A percentile compares a stretch with the other conserved stretches of the same genome.
phyloP scores from a whole-genome alignment of 1,140 invertebrate genomes.

The Penaeus vannamei region DNA sequence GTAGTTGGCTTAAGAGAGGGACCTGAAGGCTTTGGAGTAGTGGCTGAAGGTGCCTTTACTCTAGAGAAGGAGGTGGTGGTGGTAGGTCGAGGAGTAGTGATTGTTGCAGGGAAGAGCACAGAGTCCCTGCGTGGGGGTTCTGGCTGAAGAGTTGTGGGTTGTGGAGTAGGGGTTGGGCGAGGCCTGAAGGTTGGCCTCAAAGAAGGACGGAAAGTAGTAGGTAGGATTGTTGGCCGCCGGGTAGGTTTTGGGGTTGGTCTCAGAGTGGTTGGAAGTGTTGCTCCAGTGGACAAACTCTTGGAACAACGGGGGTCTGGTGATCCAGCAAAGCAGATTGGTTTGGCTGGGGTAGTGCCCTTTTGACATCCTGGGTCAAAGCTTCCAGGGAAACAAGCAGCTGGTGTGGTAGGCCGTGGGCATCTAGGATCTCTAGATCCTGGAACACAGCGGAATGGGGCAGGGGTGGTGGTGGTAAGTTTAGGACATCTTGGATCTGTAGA shows the following conservation, averaged over 20 bases:
- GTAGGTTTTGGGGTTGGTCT: slow-evolving; percentile 16
- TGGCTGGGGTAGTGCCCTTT: neutral
- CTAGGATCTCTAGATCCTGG: slow-evolving; percentile 36
- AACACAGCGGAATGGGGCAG: neutral
- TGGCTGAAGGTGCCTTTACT: neutral
- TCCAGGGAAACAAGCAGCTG: slow-evolving; percentile 32
- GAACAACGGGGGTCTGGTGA: slow-evolving; percentile 49
- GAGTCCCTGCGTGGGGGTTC: slow-evolving; percentile 71
- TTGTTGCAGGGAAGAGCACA: slow-evolving; percentile 56
- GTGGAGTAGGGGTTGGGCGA: slow-evolving; percentile 74
- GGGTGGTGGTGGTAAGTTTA: neutral
- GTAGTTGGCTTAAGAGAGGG: slow-evolving; percentile 53
- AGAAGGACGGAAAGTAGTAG: neutral
- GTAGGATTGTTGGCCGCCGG: slow-evolving; percentile 5
- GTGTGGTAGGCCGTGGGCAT: slow-evolving; percentile 10
- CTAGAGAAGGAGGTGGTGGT: slow-evolving; percentile 27
- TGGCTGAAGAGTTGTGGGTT: slow-evolving; percentile 11
- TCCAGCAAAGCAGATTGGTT: slow-evolving; percentile 25
- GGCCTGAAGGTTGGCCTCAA: neutral
- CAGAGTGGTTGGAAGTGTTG: slow-evolving; percentile 8
- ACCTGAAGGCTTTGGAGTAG: slow-evolving; percentile 33
- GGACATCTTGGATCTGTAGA: slow-evolving; percentile 52
- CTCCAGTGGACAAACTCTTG: slow-evolving; percentile 7
- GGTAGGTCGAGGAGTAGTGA: slow-evolving; percentile 52
- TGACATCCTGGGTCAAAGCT: neutral